Conservation (phyloP, 1,140 invertebrate genomes). For the Aleiodes sp. region DNA sequence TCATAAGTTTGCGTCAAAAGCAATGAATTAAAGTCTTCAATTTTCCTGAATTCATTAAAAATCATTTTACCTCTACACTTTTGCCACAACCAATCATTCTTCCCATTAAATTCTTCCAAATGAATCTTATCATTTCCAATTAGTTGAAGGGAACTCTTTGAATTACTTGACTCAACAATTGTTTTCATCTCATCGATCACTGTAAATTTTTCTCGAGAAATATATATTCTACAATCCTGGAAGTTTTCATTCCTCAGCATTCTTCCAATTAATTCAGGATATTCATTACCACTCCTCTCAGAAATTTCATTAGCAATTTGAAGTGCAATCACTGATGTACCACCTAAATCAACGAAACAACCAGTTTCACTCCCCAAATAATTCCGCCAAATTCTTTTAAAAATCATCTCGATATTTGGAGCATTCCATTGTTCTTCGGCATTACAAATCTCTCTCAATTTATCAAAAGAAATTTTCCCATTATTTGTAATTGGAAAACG, state of each 20-base stretch:
- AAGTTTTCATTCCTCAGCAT: constrained; percentile 52
- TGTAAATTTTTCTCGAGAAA: constrained; percentile 21
- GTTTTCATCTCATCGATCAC: constrained; percentile 21
- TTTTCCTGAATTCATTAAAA: not conserved
- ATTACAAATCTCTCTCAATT: constrained; percentile 38
- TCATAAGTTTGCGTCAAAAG: too few relatives aligned
- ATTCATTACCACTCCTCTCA: constrained; percentile 44
- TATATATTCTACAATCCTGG: constrained; percentile 41
- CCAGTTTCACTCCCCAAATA: constrained; percentile 37
- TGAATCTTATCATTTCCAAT: not conserved
- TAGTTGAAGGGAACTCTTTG: not conserved
- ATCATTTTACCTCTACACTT: constrained; percentile 56
- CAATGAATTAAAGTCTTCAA: too few relatives aligned
- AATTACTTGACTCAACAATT: not conserved
- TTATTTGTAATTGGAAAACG: constrained; percentile 48
- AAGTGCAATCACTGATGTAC: constrained; percentile 63
- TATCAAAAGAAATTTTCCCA: constrained; percentile 53
- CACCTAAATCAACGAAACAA: constrained; percentile 64
- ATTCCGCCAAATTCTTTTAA: constrained; percentile 53
- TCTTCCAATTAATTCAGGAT: constrained; percentile 53
- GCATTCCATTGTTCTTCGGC: constrained; percentile 3
- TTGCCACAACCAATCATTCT: constrained; percentile 51
- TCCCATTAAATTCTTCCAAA: not conserved
- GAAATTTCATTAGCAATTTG: constrained; percentile 58
- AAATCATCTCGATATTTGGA: constrained; percentile 56